These are phyloP conservation scores for Cantharis flavilabris DNA, from an alignment of 2,888 invertebrate species.

Conservation along the genomic window DNA sequence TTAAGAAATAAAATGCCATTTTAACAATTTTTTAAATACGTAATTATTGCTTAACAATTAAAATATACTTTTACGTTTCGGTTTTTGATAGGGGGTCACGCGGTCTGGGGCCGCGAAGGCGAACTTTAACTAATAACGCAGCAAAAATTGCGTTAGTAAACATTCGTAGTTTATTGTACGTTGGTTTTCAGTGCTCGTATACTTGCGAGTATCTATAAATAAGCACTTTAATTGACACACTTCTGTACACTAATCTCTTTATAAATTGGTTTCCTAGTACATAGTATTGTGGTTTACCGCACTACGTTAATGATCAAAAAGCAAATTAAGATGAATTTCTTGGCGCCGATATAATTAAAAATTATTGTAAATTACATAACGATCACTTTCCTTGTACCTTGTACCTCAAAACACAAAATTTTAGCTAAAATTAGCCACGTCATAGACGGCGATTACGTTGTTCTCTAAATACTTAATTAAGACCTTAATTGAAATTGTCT, in stretches of 20 bases:
- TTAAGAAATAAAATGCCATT: too few relatives aligned
- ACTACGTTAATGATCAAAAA: conserved; percentile 12
- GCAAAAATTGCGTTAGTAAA: not conserved
- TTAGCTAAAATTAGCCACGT: not conserved
- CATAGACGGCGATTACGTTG: not conserved
- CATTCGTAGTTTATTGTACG: not conserved
- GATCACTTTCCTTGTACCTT: not conserved
- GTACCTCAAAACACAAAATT: not conserved
- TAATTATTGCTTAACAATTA: too few relatives aligned
- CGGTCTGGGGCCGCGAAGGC: not conserved
- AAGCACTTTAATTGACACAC: not conserved
- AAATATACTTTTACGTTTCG: too few relatives aligned
- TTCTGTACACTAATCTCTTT: not conserved
- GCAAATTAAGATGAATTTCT: conserved; percentile 11
- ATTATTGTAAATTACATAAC: not conserved
- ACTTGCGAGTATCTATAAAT: not conserved
- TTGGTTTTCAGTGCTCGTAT: not conserved
- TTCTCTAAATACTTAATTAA: not conserved
- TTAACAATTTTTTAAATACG: too few relatives aligned
- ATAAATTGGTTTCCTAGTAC: not conserved
- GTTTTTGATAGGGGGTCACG: not conserved
- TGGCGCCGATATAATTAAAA: conserved; percentile 21
- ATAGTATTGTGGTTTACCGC: not conserved
- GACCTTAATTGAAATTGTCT: not conserved
- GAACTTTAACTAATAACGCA: not conserved